phyloP scores from a whole-genome alignment of 2,113 vertebrate genomes.

The Sorex araneus region DNA sequence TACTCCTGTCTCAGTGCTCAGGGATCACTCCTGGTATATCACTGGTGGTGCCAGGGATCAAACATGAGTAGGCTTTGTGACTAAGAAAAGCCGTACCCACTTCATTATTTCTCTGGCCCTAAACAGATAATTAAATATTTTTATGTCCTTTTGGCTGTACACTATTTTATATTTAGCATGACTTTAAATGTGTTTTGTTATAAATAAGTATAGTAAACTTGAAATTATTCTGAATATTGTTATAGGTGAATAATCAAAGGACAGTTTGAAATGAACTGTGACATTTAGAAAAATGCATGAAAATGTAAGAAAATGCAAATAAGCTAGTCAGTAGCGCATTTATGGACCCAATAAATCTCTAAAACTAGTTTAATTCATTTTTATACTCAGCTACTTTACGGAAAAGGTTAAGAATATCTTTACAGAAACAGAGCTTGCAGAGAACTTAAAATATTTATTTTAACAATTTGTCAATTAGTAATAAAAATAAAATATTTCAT shows the following conservation, averaged over 20 bases:
- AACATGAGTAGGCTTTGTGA: too few species aligned
- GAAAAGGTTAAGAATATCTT: constrained; percentile 54
- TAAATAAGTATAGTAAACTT: constrained; percentile 30
- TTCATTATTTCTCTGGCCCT: too few species aligned
- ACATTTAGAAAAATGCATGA: constrained; percentile 6
- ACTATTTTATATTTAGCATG: neutral
- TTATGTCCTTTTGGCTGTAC: neutral
- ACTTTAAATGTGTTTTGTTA: constrained; percentile 8
- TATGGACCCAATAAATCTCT: constrained; percentile 17
- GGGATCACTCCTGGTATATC: too few species aligned
- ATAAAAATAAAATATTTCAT: constrained; percentile 64
- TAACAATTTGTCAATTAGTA: constrained; percentile 52
- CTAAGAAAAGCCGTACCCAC: too few species aligned
- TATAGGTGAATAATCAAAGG: neutral
- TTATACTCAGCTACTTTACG: constrained; percentile 15
- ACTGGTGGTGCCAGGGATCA: too few species aligned
- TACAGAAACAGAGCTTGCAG: constrained; percentile 60
- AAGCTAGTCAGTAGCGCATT: constrained; percentile 18
- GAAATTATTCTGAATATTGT: constrained; percentile 3
- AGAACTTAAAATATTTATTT: constrained; percentile 58
- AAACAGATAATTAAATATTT: neutral
- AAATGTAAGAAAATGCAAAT: constrained; percentile 48
- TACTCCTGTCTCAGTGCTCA: too few species aligned
- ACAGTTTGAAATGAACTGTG: neutral
- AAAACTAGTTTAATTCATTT: constrained; percentile 60